Conservation (phyloP, 2,888 invertebrate genomes). For the Chloroclysta siterata region DNA sequence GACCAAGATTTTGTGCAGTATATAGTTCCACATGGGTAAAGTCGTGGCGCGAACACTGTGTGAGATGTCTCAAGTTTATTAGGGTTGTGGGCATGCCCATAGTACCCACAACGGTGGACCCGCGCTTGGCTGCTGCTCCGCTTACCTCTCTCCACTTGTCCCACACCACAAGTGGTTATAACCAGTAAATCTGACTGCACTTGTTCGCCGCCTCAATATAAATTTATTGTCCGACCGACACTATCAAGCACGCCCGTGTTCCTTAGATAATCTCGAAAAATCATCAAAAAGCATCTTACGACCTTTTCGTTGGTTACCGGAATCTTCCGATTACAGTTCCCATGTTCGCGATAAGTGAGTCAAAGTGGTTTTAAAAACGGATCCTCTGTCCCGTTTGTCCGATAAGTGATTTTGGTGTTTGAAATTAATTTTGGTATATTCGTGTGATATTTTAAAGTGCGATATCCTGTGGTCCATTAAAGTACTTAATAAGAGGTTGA, state of each 20-base stretch:
- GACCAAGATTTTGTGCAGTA: too few species aligned
- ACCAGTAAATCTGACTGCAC: slow-evolving; percentile 69
- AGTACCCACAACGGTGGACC: too few species aligned
- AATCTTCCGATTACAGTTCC: background rate
- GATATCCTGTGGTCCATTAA: slow-evolving; percentile 13
- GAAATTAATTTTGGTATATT: slow-evolving; percentile 13
- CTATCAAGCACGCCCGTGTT: slow-evolving; percentile 64
- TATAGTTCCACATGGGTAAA: too few species aligned
- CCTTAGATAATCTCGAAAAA: slow-evolving; percentile 35
- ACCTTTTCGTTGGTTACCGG: background rate
- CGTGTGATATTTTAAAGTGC: slow-evolving; percentile 14
- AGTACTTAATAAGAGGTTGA: slow-evolving; percentile 12
- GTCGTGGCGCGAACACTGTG: too few species aligned
- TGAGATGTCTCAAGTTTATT: too few species aligned
- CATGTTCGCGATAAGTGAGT: slow-evolving; percentile 4
- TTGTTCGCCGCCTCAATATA: slow-evolving; percentile 63
- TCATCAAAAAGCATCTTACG: slow-evolving; percentile 10
- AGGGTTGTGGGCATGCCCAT: too few species aligned
- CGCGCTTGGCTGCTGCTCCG: too few species aligned
- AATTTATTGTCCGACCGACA: slow-evolving; percentile 70
- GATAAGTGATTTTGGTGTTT: slow-evolving; percentile 20
- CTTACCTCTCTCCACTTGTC: slow-evolving; percentile 49
- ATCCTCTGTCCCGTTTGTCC: slow-evolving; percentile 8
- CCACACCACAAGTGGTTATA: slow-evolving; percentile 63
- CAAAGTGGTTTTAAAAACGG: slow-evolving; percentile 4